Conservation (phyloP, 2,113 vertebrate species). For the Quiscalus mexicanus region DNA sequence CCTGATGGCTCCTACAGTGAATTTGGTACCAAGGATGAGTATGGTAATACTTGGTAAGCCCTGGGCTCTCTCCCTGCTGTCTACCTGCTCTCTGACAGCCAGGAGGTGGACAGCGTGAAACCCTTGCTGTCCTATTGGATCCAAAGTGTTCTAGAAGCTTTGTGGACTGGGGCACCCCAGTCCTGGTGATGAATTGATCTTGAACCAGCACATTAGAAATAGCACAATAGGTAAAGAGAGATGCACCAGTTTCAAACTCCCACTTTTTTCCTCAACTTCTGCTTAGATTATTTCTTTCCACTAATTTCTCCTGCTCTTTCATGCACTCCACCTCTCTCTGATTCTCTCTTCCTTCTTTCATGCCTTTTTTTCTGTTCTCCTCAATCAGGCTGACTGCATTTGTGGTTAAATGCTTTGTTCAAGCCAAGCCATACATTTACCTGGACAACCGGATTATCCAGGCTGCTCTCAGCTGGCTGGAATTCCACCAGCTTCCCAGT, state of each 20-base stretch:
- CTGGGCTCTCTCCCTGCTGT: neutral
- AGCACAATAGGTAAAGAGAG: neutral
- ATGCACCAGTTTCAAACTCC: neutral
- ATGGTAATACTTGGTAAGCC: constrained; percentile 89
- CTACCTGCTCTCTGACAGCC: neutral
- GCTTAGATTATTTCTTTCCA: neutral
- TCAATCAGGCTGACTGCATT: constrained; percentile 84
- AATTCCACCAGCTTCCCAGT: constrained; percentile 55
- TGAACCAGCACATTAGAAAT: neutral
- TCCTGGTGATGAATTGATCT: neutral
- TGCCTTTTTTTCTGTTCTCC: neutral
- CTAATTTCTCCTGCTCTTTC: neutral
- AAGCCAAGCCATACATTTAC: constrained; percentile 78
- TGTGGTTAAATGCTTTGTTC: constrained; percentile 86
- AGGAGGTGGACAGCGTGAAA: neutral
- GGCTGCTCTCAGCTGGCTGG: constrained; percentile 78
- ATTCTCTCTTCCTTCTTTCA: neutral
- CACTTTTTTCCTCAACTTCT: neutral
- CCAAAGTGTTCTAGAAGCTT: neutral
- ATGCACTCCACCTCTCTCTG: neutral
- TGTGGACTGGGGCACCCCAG: neutral
- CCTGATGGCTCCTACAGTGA: constrained; percentile 87
- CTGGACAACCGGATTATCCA: constrained; percentile 71
- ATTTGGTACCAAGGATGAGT: constrained; percentile 79
- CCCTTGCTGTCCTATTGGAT: neutral